Evolutionary conservation across 1,140 invertebrate species (phyloP), one percentile per base, ranked within the genome.

Genomic region (Tribolium castaneum): DNA sequence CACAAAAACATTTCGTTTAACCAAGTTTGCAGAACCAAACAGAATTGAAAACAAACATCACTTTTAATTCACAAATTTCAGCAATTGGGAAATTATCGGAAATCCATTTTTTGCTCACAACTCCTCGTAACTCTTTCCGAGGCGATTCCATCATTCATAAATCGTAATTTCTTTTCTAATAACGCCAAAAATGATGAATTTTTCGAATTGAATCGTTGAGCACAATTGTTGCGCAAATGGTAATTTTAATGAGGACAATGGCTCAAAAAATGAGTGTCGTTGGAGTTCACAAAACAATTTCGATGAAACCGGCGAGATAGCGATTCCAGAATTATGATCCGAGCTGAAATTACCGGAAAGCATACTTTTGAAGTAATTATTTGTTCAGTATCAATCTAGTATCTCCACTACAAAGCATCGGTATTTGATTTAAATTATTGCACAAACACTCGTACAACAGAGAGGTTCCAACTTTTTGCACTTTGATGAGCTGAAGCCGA

Each of bases 211-310:
- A 45, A 45, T 45, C 25, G 25, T 30, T 30, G 25, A 30, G 25
- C 25, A 9, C n/a, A 45, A 45, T 45, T 45, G 7, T 30, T 30
- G 25, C 25, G 6, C 25, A 45, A 45, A 45, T 45, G n/a, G n/a
- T 45, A 45, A 45, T 45, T 45, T 45, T 45, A 52, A 52, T 52
- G 51, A 10, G 30, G n/a, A 66, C 25, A 66, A 35, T 66, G 25
- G 59, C 6, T 25, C 25, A 66, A 66, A 66, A 66, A 66, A 66
- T 66, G 59, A 22, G 56, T 30, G 56, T 54, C 2, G 52, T 7
- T 16, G 19, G n/a, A 54, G 54, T 59, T 59, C 59, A 66, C 59
- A 66, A 13, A 66, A 66, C 59, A 66, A 59, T 59, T 59, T 59
- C 19, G 54, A 59, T 59, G 19, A 59, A 59, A 59, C 16, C 54